A percentile compares a stretch with the other conserved stretches of the same genome.
Evolutionary conservation across 2,888 invertebrate genomes (phyloP).

Genomic region (Ophion obscuratus): DNA sequence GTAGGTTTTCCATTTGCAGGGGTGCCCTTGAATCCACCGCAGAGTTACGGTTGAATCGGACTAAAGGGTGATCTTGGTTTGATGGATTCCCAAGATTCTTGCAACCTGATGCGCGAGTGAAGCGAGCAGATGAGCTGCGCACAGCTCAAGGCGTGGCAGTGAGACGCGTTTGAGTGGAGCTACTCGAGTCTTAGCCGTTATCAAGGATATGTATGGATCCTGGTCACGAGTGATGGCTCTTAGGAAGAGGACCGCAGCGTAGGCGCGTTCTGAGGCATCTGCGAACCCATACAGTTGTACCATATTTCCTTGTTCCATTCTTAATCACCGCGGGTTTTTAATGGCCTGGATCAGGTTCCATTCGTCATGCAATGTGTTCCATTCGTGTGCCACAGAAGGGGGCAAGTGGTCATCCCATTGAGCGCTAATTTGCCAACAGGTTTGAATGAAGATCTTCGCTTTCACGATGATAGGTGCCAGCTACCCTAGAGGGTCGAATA

Average conservation of each 20-base stretch:
- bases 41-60: neutral
- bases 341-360: constrained; percentile 30
- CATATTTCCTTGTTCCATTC: neutral
- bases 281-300: constrained; percentile 36
- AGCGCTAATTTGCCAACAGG: constrained; percentile 23
- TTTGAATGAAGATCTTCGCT: neutral
- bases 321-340: constrained; percentile 19
- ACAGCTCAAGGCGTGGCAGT: constrained; percentile 35
- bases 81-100: neutral
- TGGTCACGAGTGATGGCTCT: neutral
- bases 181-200: constrained; percentile 37
- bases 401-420: constrained; percentile 9
- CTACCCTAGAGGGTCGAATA: too few species aligned
- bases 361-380: constrained; percentile 17
- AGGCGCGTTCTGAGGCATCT: constrained; percentile 42
- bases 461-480: neutral
- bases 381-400: too few species aligned
- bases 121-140: constrained; percentile 27
- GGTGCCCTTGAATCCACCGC: neutral
- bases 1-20: constrained; percentile 10
- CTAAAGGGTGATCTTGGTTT: neutral
- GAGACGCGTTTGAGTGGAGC: constrained; percentile 32
- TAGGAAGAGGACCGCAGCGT: constrained; percentile 36
- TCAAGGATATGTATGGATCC: neutral
- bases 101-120: neutral